Conservation (phyloP, 2,888 invertebrate genomes). For the Stenodera caucasica region DNA sequence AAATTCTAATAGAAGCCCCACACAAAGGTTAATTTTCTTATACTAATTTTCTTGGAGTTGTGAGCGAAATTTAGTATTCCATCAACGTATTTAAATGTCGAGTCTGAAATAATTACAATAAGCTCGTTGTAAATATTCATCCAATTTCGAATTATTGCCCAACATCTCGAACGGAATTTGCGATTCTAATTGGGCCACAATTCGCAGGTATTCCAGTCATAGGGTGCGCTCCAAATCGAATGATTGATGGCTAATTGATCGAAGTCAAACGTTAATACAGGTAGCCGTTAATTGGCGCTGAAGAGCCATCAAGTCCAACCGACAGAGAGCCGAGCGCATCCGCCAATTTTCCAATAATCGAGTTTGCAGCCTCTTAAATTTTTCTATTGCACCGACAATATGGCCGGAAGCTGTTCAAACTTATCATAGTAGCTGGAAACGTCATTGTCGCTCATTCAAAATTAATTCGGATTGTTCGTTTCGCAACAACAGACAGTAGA, state of each 20-base stretch:
- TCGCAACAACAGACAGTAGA: background rate
- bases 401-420: no score
- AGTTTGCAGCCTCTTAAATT: no score
- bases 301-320: background rate
- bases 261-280: background rate
- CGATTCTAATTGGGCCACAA: no score
- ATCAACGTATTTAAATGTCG: background rate
- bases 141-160: background rate
- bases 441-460: background rate
- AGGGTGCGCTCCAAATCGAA: background rate
- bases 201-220: background rate
- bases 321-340: no score
- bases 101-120: background rate
- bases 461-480: background rate
- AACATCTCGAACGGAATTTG: no score
- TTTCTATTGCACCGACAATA: no score
- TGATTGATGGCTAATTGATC: slow-evolving; percentile 4
- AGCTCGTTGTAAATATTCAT: no score
- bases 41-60: background rate
- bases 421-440: no score
- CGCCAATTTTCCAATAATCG: no score
- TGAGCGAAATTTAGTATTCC: background rate
- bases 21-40: slow-evolving; percentile 6
- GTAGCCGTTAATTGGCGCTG: background rate
- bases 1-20: slow-evolving; percentile 4